Percentiles rank a stretch among this genome's conserved stretches.
Evolutionary conservation across 1,140 invertebrate genomes (phyloP).

Genomic region (Mycetomoellerius zeteki): DNA sequence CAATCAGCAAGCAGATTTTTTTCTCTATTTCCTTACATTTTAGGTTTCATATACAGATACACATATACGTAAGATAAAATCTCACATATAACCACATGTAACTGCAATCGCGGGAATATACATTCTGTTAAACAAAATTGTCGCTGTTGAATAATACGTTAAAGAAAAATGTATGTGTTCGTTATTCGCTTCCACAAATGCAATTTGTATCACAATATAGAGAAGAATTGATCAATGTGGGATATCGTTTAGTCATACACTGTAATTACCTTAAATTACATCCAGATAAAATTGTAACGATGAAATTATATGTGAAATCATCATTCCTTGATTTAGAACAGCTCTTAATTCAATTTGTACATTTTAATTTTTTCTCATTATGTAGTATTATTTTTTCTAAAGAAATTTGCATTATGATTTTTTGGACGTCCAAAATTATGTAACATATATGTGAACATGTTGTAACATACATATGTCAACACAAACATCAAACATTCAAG

Average conservation of each 20-base stretch:
- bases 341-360: slow-evolving; percentile 24
- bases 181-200: not conserved
- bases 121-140: not conserved
- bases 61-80: not conserved
- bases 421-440: not conserved
- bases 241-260: not conserved
- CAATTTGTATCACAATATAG: not conserved
- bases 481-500: not conserved
- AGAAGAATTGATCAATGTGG: slow-evolving; percentile 2
- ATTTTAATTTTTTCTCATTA: not conserved
- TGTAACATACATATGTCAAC: not conserved
- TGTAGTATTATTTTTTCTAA: not conserved
- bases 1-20: not conserved
- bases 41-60: not conserved
- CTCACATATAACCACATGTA: not conserved
- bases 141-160: not conserved
- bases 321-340: not conserved
- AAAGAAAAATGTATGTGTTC: not conserved
- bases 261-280: slow-evolving; percentile 42
- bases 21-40: not conserved
- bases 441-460: not conserved
- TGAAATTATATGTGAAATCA: not conserved
- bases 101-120: not conserved
- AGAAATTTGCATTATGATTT: not conserved
- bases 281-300: not conserved